phyloP scores from a whole-genome alignment of 2,113 vertebrate genomes.

The Buteo buteo region DNA sequence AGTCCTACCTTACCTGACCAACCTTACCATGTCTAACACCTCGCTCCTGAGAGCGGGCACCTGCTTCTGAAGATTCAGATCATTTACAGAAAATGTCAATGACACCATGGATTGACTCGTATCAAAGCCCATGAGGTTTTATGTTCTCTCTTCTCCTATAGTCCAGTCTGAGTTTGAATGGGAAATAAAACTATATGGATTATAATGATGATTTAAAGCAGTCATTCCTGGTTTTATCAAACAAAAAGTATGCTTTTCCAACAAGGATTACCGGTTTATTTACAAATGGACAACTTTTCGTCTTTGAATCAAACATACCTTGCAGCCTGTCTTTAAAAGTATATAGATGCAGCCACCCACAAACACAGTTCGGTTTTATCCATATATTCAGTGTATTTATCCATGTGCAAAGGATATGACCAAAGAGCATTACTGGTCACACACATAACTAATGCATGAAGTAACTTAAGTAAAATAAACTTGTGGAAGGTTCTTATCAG shows the following conservation, averaged over 20 bases:
- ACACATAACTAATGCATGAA: background rate
- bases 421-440: background rate
- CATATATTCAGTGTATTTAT: background rate
- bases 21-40: background rate
- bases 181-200: background rate
- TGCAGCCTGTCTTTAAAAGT: background rate
- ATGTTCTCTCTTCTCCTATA: background rate
- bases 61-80: background rate
- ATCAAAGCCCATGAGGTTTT: background rate
- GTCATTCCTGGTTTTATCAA: background rate
- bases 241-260: background rate
- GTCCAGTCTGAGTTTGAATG: rapidly evolving
- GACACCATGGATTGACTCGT: background rate
- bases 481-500: background rate
- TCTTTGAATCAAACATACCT: background rate
- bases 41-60: background rate
- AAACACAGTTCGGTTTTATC: background rate
- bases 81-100: background rate
- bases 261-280: background rate
- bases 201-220: background rate
- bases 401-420: background rate
- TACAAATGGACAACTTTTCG: background rate
- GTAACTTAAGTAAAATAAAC: background rate
- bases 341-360: background rate
- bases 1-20: background rate